Conservation (phyloP, 2,888 invertebrate genomes). For the Cancer borealis region DNA sequence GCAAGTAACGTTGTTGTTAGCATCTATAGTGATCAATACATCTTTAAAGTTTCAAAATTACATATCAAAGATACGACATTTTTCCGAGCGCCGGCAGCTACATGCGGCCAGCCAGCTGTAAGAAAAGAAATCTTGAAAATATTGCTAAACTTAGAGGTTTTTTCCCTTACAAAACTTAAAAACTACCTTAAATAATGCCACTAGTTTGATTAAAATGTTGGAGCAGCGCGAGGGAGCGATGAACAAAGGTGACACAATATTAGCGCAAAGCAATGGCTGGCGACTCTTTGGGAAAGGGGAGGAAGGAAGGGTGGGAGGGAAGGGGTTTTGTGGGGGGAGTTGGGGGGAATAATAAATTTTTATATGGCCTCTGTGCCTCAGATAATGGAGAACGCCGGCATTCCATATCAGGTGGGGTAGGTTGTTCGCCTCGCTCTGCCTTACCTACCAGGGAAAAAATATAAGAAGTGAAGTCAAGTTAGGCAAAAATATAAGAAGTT, state of each 20-base stretch:
- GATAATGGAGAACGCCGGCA: constrained; percentile 76
- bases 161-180: not conserved
- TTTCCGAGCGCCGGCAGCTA: constrained; percentile 67
- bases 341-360: constrained; percentile 76
- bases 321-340: constrained; percentile 58
- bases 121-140: constrained; percentile 65
- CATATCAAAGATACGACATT: constrained; percentile 63
- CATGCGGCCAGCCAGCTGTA: constrained; percentile 76
- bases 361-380: constrained; percentile 77
- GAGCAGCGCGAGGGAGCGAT: not conserved
- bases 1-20: not conserved
- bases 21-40: not conserved
- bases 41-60: constrained; percentile 48
- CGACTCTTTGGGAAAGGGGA: constrained; percentile 76
- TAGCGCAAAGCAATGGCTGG: constrained; percentile 58
- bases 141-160: constrained; percentile 41
- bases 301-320: constrained; percentile 64
- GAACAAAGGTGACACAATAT: not conserved
- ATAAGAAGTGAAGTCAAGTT: no score
- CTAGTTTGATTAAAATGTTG: not conserved
- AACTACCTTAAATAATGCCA: not conserved
- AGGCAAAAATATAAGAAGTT: not conserved
- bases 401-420: constrained; percentile 77
- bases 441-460: constrained; percentile 42
- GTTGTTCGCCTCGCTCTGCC: constrained; percentile 69